phyloP scores from a whole-genome alignment of 2,888 invertebrate genomes.

The Mimas tiliae region DNA sequence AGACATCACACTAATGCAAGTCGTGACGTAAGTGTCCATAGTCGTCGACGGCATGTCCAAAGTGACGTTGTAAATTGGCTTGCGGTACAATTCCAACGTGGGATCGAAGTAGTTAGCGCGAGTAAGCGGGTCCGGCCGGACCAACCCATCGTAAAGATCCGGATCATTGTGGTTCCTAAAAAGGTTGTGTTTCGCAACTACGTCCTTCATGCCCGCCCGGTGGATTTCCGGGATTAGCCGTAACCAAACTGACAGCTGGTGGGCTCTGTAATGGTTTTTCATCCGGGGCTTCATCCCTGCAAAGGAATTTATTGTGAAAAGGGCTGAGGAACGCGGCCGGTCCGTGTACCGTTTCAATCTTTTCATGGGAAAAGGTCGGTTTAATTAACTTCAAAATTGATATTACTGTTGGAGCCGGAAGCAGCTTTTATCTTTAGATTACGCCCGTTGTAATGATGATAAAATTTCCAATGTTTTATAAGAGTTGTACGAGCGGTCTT shows the following conservation, averaged over 20 bases:
- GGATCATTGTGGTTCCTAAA: slow-evolving; percentile 96
- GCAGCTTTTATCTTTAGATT: slow-evolving; percentile 47
- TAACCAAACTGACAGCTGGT: slow-evolving; percentile 97
- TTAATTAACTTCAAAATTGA: slow-evolving; percentile 61
- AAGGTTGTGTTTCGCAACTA: slow-evolving; percentile 94
- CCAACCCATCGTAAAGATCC: slow-evolving; percentile 94
- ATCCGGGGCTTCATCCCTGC: slow-evolving; percentile 96
- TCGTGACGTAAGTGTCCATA: slow-evolving; percentile 87
- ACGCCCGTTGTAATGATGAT: slow-evolving; percentile 28
- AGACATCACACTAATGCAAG: slow-evolving; percentile 89
- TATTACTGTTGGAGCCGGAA: slow-evolving; percentile 45
- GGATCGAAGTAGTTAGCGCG: slow-evolving; percentile 87
- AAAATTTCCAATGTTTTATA: slow-evolving; percentile 27
- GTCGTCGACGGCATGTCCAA: slow-evolving; percentile 81
- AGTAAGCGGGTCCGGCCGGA: slow-evolving; percentile 92
- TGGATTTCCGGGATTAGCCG: slow-evolving; percentile 96
- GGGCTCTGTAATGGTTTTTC: slow-evolving; percentile 98
- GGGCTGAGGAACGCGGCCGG: slow-evolving; percentile 36
- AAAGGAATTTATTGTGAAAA: slow-evolving; percentile 62
- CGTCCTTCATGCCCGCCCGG: slow-evolving; percentile 95
- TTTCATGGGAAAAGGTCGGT: slow-evolving; percentile 48
- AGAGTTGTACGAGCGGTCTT: background rate
- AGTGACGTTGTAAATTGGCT: slow-evolving; percentile 84
- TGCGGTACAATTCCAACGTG: slow-evolving; percentile 86
- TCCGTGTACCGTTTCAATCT: slow-evolving; percentile 17